Evolutionary conservation across 2,888 invertebrate species (phyloP).

Genomic region (Halictus quadricinctus): DNA sequence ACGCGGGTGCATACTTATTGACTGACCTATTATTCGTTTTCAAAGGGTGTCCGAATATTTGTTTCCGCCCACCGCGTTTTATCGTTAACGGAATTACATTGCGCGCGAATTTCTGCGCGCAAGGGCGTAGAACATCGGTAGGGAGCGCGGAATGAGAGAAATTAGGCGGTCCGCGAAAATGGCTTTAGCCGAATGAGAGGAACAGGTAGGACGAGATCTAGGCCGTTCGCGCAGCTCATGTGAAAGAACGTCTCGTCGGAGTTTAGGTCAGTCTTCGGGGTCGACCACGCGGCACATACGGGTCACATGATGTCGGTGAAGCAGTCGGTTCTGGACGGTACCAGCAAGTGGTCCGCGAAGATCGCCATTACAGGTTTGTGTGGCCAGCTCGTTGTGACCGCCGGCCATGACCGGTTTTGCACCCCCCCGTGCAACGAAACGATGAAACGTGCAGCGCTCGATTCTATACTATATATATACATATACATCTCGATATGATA

Average conservation of each 20-base stretch:
- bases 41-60: no score
- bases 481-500: slow-evolving; percentile 36
- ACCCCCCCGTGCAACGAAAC: slow-evolving; percentile 52
- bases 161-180: slow-evolving; percentile 2
- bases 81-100: slow-evolving; percentile 9
- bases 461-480: slow-evolving; percentile 12
- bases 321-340: slow-evolving; percentile 99
- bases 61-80: no score
- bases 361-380: slow-evolving; percentile 99
- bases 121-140: background rate
- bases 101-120: slow-evolving; percentile 17
- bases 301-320: slow-evolving; percentile 99
- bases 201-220: slow-evolving; percentile 67
- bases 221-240: slow-evolving; percentile 72
- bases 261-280: slow-evolving; percentile 96
- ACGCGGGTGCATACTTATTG: no score
- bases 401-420: slow-evolving; percentile 59
- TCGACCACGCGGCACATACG: slow-evolving; percentile 96
- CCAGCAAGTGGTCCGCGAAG: slow-evolving; percentile 99
- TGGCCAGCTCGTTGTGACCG: slow-evolving; percentile 72
- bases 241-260: slow-evolving; percentile 80
- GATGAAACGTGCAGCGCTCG: slow-evolving; percentile 57
- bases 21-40: no score
- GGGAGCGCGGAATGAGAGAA: background rate
- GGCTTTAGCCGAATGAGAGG: slow-evolving; percentile 12